Base-by-base conservation (phyloP, 35 echinoderm and acorn worm genomes). In the Heliocidaris erythrogramma region DNA sequence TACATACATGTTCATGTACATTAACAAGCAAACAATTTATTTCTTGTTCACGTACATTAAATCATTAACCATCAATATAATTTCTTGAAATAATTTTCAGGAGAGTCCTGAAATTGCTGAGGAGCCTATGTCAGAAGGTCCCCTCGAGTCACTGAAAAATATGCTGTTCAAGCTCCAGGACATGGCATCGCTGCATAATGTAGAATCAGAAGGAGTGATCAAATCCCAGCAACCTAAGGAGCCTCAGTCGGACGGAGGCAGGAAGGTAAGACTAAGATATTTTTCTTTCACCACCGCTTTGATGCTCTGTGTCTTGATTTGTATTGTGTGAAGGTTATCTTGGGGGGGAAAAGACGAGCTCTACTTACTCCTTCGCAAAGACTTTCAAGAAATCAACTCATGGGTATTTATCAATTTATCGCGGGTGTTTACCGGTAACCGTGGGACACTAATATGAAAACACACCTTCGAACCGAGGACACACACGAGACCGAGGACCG, bases 121-220 rank as follows among this genome's bases (percentile, higher is more conserved):
- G 48, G 91, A 50, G 29, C 91, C 11, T 30, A 69, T 50, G 5
- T 92, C 92, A 56, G 90, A 92, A 88, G 97, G 97, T 29, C 94
- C 97, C 5, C 95, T 97, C 9, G 97, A 97, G 94, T 94, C 97
- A 31, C 87, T 97, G n/a, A 97, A 97, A 60, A 97, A 97, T 56
- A 97, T 97, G 95, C 89, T 97, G 16, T 97, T 97, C 53, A 96
- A 89, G 13, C 89, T 97, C 2, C 97, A 97, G 61, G 93, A 94
- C 30, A 90, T 96, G 93, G 93, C 94, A 56, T 93, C 95, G 9
- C 42, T 94, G 84, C 86, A 94, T 49, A 59, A 30, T 10, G 29
- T 14, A n/a, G 91, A 92, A 30, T 49, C 48, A 24, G 50, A n/a
- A 13, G 49, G 50, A 92, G 49, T 9, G 18, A 59, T 48, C 5